These are phyloP conservation scores for Pygoscelis antarcticus DNA, from an alignment of 2,113 vertebrate genomes.

Conservation along the genomic window DNA sequence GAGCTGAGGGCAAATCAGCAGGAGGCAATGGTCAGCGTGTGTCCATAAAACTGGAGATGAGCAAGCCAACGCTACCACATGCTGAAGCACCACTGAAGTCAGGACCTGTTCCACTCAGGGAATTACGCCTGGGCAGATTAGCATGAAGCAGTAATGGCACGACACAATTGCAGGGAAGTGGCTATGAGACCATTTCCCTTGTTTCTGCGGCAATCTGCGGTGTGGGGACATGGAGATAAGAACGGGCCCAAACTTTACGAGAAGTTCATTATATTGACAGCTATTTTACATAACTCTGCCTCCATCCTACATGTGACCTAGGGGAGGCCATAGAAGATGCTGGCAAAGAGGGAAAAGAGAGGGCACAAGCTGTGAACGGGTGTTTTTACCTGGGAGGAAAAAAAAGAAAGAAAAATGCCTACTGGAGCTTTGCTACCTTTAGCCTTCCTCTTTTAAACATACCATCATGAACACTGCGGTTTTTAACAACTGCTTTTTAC, in stretches of 20 bases:
- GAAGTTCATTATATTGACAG: not conserved
- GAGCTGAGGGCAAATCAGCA: not conserved
- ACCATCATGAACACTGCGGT: fast-evolving
- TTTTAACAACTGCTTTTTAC: not conserved
- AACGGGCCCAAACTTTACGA: fast-evolving
- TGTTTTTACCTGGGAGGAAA: not conserved
- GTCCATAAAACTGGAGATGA: not conserved
- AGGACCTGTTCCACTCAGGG: not conserved
- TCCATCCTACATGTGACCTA: not conserved
- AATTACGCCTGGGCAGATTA: not conserved
- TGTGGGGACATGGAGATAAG: not conserved
- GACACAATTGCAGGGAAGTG: not conserved
- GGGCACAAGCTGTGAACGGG: not conserved
- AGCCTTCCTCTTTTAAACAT: not conserved
- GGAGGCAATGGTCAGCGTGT: not conserved
- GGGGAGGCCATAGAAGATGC: not conserved
- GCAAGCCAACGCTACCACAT: not conserved
- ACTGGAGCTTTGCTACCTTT: not conserved
- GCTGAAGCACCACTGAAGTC: not conserved
- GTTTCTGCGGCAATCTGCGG: not conserved
- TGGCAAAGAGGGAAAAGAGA: not conserved
- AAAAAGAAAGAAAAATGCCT: not conserved
- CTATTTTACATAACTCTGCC: not conserved
- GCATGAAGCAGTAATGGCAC: not conserved
- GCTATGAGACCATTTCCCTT: not conserved